Evolutionary conservation across 2,797 vertebrate genomes (phyloP).

Genomic region (Delichon dasypus): DNA sequence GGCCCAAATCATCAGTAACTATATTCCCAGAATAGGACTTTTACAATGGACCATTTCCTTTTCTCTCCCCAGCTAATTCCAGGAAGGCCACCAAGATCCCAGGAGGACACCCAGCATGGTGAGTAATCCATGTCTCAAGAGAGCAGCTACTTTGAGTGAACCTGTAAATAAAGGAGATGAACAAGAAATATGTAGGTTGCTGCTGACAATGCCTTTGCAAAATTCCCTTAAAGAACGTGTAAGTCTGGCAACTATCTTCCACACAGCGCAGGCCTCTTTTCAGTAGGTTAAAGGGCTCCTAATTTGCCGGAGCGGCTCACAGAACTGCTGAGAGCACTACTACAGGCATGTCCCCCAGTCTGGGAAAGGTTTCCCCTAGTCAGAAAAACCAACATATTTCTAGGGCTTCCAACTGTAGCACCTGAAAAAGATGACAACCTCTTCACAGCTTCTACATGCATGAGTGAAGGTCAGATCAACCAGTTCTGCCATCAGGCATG

Average conservation of each 20-base stretch:
- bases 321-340: background rate
- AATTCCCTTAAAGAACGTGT: rapidly evolving
- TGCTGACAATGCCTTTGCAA: background rate
- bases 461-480: background rate
- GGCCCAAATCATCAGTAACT: background rate
- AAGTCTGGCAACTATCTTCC: background rate
- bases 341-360: background rate
- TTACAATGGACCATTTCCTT: background rate
- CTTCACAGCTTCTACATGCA: background rate
- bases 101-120: background rate
- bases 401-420: background rate
- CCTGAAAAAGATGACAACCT: background rate
- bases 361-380: background rate
- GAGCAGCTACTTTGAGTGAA: background rate
- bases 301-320: background rate
- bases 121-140: background rate
- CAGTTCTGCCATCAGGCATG: background rate
- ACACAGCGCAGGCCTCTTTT: rapidly evolving
- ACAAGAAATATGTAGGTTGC: background rate
- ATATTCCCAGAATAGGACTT: rapidly evolving
- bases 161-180: background rate
- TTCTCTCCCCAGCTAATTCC: background rate
- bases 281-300: background rate
- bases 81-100: background rate
- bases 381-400: background rate